A percentile compares a stretch with the other conserved stretches of the same genome.
phyloP scores from a whole-genome alignment of 2,113 vertebrate species.

The Corythornis madagascariensis region DNA sequence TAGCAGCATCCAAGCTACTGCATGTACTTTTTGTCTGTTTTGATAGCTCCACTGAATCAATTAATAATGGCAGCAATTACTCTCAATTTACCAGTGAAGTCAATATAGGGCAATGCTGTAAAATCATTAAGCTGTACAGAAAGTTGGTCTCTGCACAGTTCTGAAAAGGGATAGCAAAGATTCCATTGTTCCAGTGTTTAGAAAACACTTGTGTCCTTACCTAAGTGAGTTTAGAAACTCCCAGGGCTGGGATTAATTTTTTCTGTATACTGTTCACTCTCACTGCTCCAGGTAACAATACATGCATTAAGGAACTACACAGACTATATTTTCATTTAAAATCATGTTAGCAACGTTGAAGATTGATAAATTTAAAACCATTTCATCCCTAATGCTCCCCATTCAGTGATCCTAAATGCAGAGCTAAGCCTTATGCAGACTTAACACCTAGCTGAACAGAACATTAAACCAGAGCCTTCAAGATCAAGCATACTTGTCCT shows the following conservation, averaged over 20 bases:
- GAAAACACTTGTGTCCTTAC: background rate
- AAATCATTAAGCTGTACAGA: background rate
- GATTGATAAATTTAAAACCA: background rate
- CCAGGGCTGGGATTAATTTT: background rate
- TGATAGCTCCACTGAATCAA: background rate
- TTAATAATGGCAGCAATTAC: background rate
- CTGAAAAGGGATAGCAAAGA: background rate
- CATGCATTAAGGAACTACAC: background rate
- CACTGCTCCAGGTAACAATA: background rate
- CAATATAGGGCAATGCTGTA: background rate
- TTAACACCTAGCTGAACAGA: background rate
- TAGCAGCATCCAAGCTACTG: background rate
- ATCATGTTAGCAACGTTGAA: background rate
- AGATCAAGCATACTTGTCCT: constrained; percentile 3
- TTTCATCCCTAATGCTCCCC: background rate
- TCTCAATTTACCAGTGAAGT: background rate
- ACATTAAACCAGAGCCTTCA: background rate
- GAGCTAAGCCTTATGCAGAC: background rate
- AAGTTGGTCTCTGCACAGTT: background rate
- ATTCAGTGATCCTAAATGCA: background rate
- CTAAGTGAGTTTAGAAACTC: background rate
- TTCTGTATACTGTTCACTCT: background rate
- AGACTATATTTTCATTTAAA: background rate
- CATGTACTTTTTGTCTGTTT: background rate
- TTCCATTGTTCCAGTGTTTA: background rate